phyloP scores from a whole-genome alignment of 2,113 vertebrate species.

The Anolis sagrei region DNA sequence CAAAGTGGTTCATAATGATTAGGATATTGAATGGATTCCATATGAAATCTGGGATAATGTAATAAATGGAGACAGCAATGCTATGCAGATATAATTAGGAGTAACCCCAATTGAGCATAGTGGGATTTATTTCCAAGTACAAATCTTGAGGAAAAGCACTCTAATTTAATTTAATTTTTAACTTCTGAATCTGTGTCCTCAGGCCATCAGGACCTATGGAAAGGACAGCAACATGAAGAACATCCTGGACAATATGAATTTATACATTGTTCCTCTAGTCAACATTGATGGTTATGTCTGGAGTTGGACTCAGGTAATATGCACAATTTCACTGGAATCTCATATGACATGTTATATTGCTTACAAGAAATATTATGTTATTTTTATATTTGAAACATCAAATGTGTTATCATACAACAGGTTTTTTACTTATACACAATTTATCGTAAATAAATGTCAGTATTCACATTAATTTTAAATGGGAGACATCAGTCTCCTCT shows the following conservation, averaged over 20 bases:
- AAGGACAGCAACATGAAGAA: constrained; percentile 80
- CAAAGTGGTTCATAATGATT: background rate
- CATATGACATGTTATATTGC: too few species aligned
- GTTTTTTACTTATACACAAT: too few species aligned
- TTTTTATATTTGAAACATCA: too few species aligned
- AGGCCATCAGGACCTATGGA: constrained; percentile 81
- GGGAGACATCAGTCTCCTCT: too few species aligned
- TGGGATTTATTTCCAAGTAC: background rate
- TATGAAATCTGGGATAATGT: background rate
- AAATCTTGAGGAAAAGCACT: background rate
- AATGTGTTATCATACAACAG: too few species aligned
- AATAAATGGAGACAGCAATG: background rate
- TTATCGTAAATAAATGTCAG: too few species aligned
- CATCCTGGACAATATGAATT: constrained; percentile 81
- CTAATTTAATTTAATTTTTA: background rate
- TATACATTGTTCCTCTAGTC: constrained; percentile 81
- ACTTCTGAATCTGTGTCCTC: background rate
- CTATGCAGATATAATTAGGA: background rate
- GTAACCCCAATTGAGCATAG: background rate
- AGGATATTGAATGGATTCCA: background rate
- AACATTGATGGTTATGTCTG: constrained; percentile 84
- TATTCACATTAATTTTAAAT: too few species aligned
- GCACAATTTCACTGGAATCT: background rate
- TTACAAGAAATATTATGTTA: too few species aligned
- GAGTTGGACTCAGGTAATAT: constrained; percentile 77